Percentiles rank a stretch among this genome's conserved stretches.
Evolutionary conservation across 2,113 vertebrate genomes (phyloP).

Genomic region (Paradisaea rubra): DNA sequence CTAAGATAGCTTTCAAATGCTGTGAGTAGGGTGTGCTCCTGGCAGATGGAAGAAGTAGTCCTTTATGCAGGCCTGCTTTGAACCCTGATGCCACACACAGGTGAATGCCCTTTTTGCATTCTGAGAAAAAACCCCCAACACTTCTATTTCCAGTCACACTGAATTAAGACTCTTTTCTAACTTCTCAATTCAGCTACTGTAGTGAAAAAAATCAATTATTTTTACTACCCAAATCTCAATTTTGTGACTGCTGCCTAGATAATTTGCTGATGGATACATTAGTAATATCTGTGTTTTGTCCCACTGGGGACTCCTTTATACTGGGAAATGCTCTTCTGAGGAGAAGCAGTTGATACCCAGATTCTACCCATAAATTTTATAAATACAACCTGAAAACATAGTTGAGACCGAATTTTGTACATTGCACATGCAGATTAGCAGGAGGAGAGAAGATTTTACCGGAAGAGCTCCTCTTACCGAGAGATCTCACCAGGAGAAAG

Average conservation of each 20-base stretch:
- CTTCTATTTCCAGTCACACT: neutral
- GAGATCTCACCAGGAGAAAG: neutral
- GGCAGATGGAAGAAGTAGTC: neutral
- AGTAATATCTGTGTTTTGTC: neutral
- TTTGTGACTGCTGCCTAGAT: neutral
- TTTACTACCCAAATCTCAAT: neutral
- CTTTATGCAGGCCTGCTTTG: neutral
- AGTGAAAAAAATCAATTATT: neutral
- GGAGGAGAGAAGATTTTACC: neutral
- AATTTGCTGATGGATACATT: constrained; percentile 13
- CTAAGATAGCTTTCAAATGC: neutral
- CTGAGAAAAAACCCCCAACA: neutral
- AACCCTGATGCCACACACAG: neutral
- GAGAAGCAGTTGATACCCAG: neutral
- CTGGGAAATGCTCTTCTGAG: neutral
- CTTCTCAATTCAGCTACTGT: neutral
- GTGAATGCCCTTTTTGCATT: neutral
- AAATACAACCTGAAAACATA: neutral
- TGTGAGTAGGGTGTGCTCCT: neutral
- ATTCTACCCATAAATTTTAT: neutral
- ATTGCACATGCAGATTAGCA: neutral
- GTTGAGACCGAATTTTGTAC: neutral
- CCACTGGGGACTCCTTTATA: neutral
- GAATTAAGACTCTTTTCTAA: neutral
- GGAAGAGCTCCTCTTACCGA: neutral